Evolutionary conservation across 2,888 invertebrate genomes (phyloP), one percentile per base, ranked within the genome.

Genomic region (Zygaena filipendulae): DNA sequence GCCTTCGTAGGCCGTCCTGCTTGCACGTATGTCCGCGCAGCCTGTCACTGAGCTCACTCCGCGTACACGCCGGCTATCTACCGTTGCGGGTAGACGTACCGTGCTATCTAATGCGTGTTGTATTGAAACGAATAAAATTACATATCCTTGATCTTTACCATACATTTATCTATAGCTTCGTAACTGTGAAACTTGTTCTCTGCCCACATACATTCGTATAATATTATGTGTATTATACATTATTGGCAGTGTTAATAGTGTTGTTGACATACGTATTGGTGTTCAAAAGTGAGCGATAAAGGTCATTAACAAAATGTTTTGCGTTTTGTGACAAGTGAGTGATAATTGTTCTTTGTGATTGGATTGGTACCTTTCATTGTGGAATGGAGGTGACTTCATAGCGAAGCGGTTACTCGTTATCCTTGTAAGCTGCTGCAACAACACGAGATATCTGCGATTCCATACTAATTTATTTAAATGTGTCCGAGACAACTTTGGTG

Each of bases 391-490:
- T 67, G 58, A 59, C 56, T 57, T 54, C 53, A 47, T 48, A 41
- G 43, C 42, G 56, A 52, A 56, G 61, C 61, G 54, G 58, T 57
- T 59, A 52, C 55, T 59, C 41, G 74, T 62, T 70, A 57, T 57
- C 77, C 75, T 75, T 75, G 75, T 52, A 42, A 34, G 38, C 37
- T 55, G 39, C 37, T 54, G 49, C 58, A 52, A 46, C 47, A 50
- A 40, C 38, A 38, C 34, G 48, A 48, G 46, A 51, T 42, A 51
- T 42, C 46, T 55, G 55, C 54, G 43, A 43, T 47, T 57, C 50
- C 47, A 62, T 51, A 51, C 53, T 59, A 60, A 62, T 62, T 49
- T 59, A 67, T 67, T 66, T 55, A 54, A 67, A 67, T 67, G 49
- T 47, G 50, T 52, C 53, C 45, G 51, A 51, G 53, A 59, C 60